Evolutionary conservation across 2,888 invertebrate species (phyloP), one percentile per base, ranked within the genome.

Genomic region (Agrotis ipsilon): DNA sequence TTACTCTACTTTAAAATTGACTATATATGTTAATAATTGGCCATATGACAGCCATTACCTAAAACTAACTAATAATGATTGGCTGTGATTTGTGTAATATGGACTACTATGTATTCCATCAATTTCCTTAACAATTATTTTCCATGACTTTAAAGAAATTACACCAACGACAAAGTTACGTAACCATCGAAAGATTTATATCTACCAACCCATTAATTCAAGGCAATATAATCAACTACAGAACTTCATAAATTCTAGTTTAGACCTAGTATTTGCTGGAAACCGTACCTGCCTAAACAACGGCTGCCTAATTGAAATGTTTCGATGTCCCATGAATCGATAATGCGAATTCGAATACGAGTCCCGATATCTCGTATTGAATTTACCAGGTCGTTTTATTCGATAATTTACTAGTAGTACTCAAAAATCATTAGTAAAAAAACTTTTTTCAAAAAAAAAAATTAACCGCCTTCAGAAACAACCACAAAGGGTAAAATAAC

Each of bases 291-390:
- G 51, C n/a, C 45, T 21, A 45, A 68, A 48, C 55, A 58, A 68
- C 63, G 55, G 27, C 11, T 19, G 66, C 64, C 69, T 85, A 85
- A 88, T 87, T 87, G 86, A 88, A 89, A 86, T 86, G 86, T 87
- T 87, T 81, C 84, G 68, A 78, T 84, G 82, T 86, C 77, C 81
- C 75, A 85, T 87, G 87, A 86, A 89, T 89, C 82, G 80, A 79
- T 88, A 86, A 89, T 87, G 85, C 79, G 68, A 73, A 76, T 75
- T 57, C 66, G 72, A 68, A 72, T 71, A 67, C 65, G 52, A 46
- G 70, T 62, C 24, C 24, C 45, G 24, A 57, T 59, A 52, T 59
- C 58, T 51, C 18, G 13, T 46, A 54, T 62, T 48, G 48, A 57
- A 52, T 76, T 13, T 75, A 54, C 62, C 21, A 60, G 55, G 14